Evolutionary conservation across 1,140 invertebrate genomes (phyloP), one percentile per base, ranked within the genome.

Genomic region (Pinna nobilis): DNA sequence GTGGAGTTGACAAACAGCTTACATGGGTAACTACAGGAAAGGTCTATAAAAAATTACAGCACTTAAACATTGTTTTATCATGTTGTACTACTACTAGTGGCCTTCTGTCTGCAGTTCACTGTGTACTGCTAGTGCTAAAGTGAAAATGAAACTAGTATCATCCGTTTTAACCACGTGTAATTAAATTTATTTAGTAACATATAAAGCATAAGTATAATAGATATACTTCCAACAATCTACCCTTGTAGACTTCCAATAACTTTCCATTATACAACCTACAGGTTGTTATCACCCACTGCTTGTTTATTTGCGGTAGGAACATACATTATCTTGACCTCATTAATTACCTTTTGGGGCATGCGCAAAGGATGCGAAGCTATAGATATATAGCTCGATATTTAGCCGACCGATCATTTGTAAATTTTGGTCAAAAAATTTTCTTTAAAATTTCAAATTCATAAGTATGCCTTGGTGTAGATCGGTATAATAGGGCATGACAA

Each of bases 371-470:
- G 35, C 57, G 47, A 30, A n/a, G 33, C 37, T 33, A 49, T 61
- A 59, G 73, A 82, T 82, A 82, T 75, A 65, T 74, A 82, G 71
- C 78, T 73, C 44, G 74, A 80, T 82, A 80, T 80, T 77, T 78
- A 78, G 61, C 78, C 70, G 50, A 44, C 50, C 71, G 70, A 53
- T 76, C 57, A 55, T 70, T 60, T 57, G 35, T 66, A 72, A 63
- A 73, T 66, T 51, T 66, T 73, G 7, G 47, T 55, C 20, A 25
- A 41, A 73, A 59, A 74, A 74, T 63, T 61, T 49, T 30, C 30
- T 35, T 32, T 18, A 9, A 23, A 18, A 41, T 37, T 13, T 39
- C 15, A 9, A 55, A 30, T 15, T 13, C 23, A 23, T 20, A 33
- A 25, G 9, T 23, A 1, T 39, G 25, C 39, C 53, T 33, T 23